A percentile compares a stretch with the other conserved stretches of the same genome.
phyloP scores from a whole-genome alignment of 2,797 vertebrate genomes.

The Myotis planiceps region DNA sequence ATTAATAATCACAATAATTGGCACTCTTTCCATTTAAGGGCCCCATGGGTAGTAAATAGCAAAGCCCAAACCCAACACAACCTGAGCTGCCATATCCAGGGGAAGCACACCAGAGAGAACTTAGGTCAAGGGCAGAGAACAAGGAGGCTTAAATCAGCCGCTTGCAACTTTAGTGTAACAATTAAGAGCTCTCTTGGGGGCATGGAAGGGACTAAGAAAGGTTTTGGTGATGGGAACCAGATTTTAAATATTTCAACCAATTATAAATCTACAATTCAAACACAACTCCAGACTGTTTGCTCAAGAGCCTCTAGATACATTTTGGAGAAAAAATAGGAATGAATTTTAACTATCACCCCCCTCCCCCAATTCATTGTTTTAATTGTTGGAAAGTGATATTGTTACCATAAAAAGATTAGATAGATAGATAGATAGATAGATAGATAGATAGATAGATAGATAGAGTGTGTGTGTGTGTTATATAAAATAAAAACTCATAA shows the following conservation, averaged over 20 bases:
- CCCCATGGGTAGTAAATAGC: background rate
- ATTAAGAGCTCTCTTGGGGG: background rate
- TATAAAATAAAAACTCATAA: background rate
- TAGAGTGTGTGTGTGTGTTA: no score
- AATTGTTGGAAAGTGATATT: background rate
- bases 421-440: background rate
- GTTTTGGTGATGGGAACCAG: background rate
- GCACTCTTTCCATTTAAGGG: background rate
- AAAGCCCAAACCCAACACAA: background rate
- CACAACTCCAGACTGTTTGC: background rate
- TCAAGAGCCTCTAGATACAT: background rate
- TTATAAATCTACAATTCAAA: conserved; percentile 32
- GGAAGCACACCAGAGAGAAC: background rate
- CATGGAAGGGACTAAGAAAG: background rate
- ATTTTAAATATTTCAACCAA: conserved; percentile 38
- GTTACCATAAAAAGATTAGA: background rate
- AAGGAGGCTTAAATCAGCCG: background rate
- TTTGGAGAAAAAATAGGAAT: background rate
- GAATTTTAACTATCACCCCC: background rate
- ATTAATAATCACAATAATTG: background rate
- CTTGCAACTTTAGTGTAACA: background rate
- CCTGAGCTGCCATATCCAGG: background rate
- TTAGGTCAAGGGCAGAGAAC: background rate
- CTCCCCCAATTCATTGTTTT: background rate
- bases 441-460: background rate